A percentile compares a stretch with the other conserved stretches of the same genome.
phyloP scores from a whole-genome alignment of 2,113 vertebrate species.

The Smithornis capensis region DNA sequence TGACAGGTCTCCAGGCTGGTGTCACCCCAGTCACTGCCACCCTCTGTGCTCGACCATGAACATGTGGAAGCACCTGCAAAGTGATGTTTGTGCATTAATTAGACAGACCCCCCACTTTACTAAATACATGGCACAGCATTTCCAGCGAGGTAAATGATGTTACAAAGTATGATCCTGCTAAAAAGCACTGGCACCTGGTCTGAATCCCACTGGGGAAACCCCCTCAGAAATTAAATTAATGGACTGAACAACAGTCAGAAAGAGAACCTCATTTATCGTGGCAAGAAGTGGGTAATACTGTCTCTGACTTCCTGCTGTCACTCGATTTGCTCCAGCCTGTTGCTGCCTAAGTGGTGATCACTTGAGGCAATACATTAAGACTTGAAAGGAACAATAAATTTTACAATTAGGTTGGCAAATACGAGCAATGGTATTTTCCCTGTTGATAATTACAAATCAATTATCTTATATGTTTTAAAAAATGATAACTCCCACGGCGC shows the following conservation, averaged over 20 bases:
- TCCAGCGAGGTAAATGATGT: neutral
- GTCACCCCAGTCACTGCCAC: too few species aligned
- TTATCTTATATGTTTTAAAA: constrained; percentile 62
- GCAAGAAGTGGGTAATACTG: neutral
- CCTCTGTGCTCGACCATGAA: too few species aligned
- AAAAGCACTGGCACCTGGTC: neutral
- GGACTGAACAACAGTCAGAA: neutral
- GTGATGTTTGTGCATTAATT: neutral
- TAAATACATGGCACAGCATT: neutral
- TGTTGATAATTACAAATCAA: constrained; percentile 72
- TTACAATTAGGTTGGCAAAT: constrained; percentile 73
- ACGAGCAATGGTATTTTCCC: constrained; percentile 43
- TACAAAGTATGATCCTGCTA: neutral
- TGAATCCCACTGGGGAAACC: neutral
- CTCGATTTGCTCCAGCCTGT: constrained; percentile 50
- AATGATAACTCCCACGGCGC: constrained; percentile 36
- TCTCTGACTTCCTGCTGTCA: constrained; percentile 60
- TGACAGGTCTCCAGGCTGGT: too few species aligned
- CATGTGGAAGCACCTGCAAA: neutral
- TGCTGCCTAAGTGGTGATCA: constrained; percentile 48
- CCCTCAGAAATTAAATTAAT: neutral
- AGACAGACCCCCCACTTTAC: neutral
- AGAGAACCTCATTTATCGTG: neutral
- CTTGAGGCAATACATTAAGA: constrained; percentile 64
- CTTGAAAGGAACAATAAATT: constrained; percentile 70